Evolutionary conservation across 1,140 invertebrate species (phyloP), one percentile per base, ranked within the genome.

Genomic region (Argopecten irradians): DNA sequence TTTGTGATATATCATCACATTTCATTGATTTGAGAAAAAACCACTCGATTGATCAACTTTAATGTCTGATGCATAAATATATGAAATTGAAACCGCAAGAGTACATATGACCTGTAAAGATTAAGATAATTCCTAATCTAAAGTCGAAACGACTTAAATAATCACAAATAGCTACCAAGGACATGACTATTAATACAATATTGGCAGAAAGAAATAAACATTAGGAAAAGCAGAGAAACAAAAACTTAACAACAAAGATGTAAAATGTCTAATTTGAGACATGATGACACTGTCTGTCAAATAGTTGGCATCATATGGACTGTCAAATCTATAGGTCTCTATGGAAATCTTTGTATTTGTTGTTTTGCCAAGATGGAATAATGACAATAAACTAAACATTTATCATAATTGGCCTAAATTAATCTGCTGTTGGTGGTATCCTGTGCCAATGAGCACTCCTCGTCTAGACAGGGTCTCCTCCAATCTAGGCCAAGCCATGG

Each of bases 351-450:
- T n/a, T 71, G 55, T 71, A 71, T 28, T n/a, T 71, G 55, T 71
- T 71, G 55, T 71, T 71, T 71, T 71, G 55, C 55, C 55, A 71
- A 71, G 55, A 71, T n/a, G 28, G n/a, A 71, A 11, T 28, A n/a
- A 28, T 28, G 28, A 71, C 55, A 71, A 71, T 71, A 71, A 71
- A 71, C 55, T 11, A 71, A 71, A 71, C 55, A 71, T 71, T 71
- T 71, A 71, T 71, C 55, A 71, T 71, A 71, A 71, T 71, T 71
- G 55, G 55, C 55, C 55, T 71, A 71, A 71, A 71, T 71, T 71
- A 71, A 71, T 71, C 55, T 71, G 55, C n/a, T 71, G 55, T 71
- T 71, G 55, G 55, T 71, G 55, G 7, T 22, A 71, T n/a, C 55
- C 55, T 71, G 55, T 71, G 55, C 55, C 55, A 71, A 71, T 71